Evolutionary conservation across 2,797 vertebrate species (phyloP).

Genomic region (Thunnus albacares): DNA sequence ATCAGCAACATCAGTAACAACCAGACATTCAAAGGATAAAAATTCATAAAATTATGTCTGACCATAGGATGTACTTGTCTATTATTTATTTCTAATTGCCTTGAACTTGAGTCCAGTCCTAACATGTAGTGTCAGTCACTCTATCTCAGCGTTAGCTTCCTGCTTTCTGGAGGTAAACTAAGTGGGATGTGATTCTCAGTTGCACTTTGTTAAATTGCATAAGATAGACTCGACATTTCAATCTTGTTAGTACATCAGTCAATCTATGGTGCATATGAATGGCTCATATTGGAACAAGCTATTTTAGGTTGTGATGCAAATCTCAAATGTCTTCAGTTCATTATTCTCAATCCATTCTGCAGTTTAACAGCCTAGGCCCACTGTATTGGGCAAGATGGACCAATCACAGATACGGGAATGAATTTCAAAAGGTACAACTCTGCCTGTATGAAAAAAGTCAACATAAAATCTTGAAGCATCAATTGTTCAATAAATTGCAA

Average conservation of each 20-base stretch:
- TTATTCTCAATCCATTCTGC: conserved; percentile 12
- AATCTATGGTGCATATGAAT: neutral
- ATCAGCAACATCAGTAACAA: neutral
- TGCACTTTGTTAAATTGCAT: conserved; percentile 30
- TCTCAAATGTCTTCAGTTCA: conserved; percentile 45
- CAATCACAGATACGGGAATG: neutral
- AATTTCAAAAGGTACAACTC: neutral
- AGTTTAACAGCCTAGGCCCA: neutral
- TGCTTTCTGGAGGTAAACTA: conserved; percentile 2
- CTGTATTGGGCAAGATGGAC: neutral
- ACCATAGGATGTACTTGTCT: neutral
- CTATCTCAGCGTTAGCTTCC: neutral
- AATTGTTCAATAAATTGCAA: neutral
- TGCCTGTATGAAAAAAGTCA: neutral
- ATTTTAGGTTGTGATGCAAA: neutral
- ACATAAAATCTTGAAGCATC: neutral
- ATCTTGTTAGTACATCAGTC: neutral
- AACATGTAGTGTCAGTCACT: neutral
- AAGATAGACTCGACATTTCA: conserved; percentile 21
- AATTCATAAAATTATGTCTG: neutral
- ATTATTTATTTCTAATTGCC: neutral
- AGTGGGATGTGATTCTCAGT: conserved; percentile 6
- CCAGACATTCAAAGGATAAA: neutral
- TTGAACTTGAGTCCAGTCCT: neutral
- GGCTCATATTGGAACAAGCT: conserved; percentile 1